Conservation (phyloP, 2,888 invertebrate species). For the Macrostomum cliftonense region DNA sequence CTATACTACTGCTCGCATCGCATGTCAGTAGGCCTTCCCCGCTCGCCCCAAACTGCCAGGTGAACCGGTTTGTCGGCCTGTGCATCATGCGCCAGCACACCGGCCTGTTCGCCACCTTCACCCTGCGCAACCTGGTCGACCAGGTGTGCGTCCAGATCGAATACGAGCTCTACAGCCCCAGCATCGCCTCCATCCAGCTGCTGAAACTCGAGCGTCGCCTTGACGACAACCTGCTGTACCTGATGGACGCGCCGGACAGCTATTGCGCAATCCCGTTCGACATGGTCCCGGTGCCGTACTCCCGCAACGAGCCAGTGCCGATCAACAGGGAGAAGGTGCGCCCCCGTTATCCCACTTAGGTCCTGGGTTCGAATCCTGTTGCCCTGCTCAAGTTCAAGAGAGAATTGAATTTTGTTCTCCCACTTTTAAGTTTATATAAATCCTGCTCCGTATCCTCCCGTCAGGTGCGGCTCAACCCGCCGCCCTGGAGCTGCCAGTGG, state of each 20-base stretch:
- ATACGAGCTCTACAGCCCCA: constrained; percentile 81
- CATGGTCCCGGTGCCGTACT: constrained; percentile 61
- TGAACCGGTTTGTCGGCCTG: constrained; percentile 71
- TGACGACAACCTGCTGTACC: constrained; percentile 67
- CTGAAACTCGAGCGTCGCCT: constrained; percentile 73
- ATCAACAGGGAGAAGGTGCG: constrained; percentile 46
- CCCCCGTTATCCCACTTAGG: background rate
- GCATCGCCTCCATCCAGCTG: constrained; percentile 69
- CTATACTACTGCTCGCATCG: no score
- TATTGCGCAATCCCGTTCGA: constrained; percentile 77
- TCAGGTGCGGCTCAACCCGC: background rate
- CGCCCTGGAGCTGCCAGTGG: background rate
- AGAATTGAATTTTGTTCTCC: no score
- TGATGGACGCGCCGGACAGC: constrained; percentile 66
- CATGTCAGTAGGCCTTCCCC: no score
- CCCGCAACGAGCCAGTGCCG: constrained; percentile 58
- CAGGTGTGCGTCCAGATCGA: constrained; percentile 56
- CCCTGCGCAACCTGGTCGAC: constrained; percentile 76
- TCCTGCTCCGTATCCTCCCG: no score
- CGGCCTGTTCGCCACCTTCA: constrained; percentile 66
- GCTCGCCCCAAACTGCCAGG: no score
- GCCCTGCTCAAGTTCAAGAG: background rate
- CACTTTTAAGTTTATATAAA: no score
- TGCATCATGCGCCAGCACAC: constrained; percentile 66
- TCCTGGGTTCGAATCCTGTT: background rate